Conservation (phyloP, 2,797 vertebrate genomes). For the Helicolenus hilgendorfi region DNA sequence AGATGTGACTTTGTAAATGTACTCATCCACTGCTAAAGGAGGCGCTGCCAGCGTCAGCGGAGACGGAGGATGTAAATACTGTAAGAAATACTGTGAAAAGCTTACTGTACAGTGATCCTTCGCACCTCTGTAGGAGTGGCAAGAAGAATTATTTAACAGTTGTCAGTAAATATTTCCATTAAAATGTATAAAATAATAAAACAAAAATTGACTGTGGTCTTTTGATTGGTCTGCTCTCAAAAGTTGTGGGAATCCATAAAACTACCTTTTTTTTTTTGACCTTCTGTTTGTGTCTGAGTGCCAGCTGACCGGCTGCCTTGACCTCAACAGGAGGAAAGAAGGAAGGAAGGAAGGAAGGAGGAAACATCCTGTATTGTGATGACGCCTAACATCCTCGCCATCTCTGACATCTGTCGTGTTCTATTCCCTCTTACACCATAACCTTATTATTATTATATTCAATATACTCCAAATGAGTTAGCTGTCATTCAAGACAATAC, state of each 20-base stretch:
- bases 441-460: not conserved
- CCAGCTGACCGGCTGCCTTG: constrained; percentile 28
- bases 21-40: constrained; percentile 49
- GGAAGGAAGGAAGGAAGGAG: constrained; percentile 52
- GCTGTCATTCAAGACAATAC: not conserved
- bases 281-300: constrained; percentile 36
- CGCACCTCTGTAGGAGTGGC: constrained; percentile 72
- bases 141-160: constrained; percentile 82
- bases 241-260: not conserved
- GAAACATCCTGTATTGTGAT: constrained; percentile 60
- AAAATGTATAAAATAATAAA: constrained; percentile 67
- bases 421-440: not conserved
- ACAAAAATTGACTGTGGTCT: not conserved
- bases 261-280: not conserved
- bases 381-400: not conserved
- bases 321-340: constrained; percentile 45
- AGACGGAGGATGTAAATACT: constrained; percentile 87
- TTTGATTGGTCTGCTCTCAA: not conserved
- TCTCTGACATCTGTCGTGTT: too few species aligned
- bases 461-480: not conserved
- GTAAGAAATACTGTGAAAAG: constrained; percentile 88
- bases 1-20: constrained; percentile 59
- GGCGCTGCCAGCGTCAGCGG: constrained; percentile 30
- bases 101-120: constrained; percentile 86
- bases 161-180: constrained; percentile 85